Conservation (phyloP, 2,888 invertebrate genomes). For the Mechanitis mazaeus region DNA sequence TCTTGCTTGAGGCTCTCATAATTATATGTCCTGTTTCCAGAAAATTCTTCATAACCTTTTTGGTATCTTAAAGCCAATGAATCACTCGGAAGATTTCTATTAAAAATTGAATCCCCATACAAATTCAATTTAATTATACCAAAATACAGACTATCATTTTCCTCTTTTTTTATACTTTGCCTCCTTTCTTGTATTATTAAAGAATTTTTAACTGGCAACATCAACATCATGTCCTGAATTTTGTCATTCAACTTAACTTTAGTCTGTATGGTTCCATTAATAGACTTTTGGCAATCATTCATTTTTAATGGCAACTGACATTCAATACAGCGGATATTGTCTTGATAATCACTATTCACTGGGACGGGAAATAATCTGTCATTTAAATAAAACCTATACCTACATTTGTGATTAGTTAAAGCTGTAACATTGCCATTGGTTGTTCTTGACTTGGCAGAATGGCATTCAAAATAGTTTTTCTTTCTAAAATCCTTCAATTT, state of each 20-base stretch:
- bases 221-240: slow-evolving; percentile 51
- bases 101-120: slow-evolving; percentile 53
- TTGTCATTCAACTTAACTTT: slow-evolving; percentile 53
- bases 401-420: slow-evolving; percentile 63
- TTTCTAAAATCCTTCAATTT: slow-evolving; percentile 69
- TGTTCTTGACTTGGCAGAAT: slow-evolving; percentile 64
- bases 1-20: slow-evolving; percentile 44
- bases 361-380: slow-evolving; percentile 76
- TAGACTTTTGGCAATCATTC: slow-evolving; percentile 25
- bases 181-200: slow-evolving; percentile 57
- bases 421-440: slow-evolving; percentile 40
- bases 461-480: slow-evolving; percentile 79
- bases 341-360: slow-evolving; percentile 58
- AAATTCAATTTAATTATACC: slow-evolving; percentile 56
- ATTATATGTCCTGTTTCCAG: slow-evolving; percentile 33
- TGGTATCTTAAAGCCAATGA: slow-evolving; percentile 66
- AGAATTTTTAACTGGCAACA: slow-evolving; percentile 57
- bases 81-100: slow-evolving; percentile 45
- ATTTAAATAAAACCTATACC: slow-evolving; percentile 75
- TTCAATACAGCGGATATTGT: slow-evolving; percentile 67
- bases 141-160: slow-evolving; percentile 51
- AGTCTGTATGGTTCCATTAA: slow-evolving; percentile 66
- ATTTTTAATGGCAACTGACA: slow-evolving; percentile 64
- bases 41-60: slow-evolving; percentile 54
- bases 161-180: slow-evolving; percentile 34